Evolutionary conservation across 2,797 vertebrate species (phyloP).

Genomic region (Lithobates sylvaticus): DNA sequence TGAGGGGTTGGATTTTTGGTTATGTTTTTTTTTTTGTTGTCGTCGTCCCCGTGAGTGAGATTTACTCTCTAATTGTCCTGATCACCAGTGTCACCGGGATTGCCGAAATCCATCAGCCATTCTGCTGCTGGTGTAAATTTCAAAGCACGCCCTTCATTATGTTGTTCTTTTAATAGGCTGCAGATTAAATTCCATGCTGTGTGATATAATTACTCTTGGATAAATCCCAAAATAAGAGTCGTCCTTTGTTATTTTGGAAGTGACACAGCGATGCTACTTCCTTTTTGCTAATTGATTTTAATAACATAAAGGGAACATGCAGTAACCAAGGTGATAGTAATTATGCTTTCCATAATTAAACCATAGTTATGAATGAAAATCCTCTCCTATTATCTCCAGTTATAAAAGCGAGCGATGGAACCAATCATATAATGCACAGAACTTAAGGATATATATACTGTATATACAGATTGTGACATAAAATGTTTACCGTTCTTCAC

Average conservation of each 20-base stretch:
- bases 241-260: neutral
- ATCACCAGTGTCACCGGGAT: neutral
- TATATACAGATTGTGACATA: too few relatives aligned
- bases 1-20: too few relatives aligned
- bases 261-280: neutral
- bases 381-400: neutral
- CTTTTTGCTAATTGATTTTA: slow-evolving; percentile 26
- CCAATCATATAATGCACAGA: neutral
- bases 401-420: neutral
- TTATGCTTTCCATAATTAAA: slow-evolving; percentile 40
- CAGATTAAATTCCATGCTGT: neutral
- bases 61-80: neutral
- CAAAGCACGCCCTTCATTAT: neutral
- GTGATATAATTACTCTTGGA: slow-evolving; percentile 8
- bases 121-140: neutral
- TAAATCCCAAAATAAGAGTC: neutral
- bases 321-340: slow-evolving; percentile 52
- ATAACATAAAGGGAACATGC: slow-evolving; percentile 26
- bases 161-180: neutral
- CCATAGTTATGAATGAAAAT: slow-evolving; percentile 1
- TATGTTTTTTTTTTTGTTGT: too few relatives aligned
- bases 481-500: too few relatives aligned
- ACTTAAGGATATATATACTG: too few relatives aligned
- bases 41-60: too few relatives aligned
- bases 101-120: neutral